Base-by-base conservation (phyloP, 2,888 invertebrate genomes). In the Gastrophysa polygoni region DNA sequence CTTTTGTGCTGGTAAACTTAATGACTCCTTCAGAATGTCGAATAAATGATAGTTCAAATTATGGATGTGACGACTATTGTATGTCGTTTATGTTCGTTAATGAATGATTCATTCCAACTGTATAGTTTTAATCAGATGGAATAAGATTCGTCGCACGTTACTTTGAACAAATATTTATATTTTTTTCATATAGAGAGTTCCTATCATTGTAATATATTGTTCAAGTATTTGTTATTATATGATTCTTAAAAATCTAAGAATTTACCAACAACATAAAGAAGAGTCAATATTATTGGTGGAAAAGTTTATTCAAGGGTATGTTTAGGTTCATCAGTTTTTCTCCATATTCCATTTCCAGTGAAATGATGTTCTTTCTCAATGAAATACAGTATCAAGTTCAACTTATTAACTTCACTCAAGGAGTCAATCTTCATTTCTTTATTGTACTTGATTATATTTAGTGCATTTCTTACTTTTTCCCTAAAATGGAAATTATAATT, bases 361-460 rank as follows among this genome's bases (percentile, higher is more conserved):
- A 92, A 93, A 78, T 91, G 88, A 77, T 87, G 86, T 71, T 88
- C 86, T 69, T 85, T 86, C 78, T 93, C 92, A 18, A 93, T 86
- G 59, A 87, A 83, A 76, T 93, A 93, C 47, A 91, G 74, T 55
- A 88, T 85, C 28, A 92, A 79, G 51, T 89, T 88, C 16, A 93
- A 78, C 51, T 86, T 80, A 65, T 89, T 86, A 14, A 78, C 75
- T 47, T 73, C 67, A 54, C 72, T 72, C 57, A 80, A 61, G 6
- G 63, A 67, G 20, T 68, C 24, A 57, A 68, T 61, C n/a, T 60
- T 56, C 16, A 69, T 44, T 46, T 70, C 62, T 51, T 68, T 70
- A 51, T 73, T 65, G 29, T 46, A 56, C 28, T 65, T 68, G 28
- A 78, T 66, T n/a, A 67, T 66, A 1, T 68, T 38, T 3, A 79